phyloP scores from a whole-genome alignment of 2,888 invertebrate species.

The Dascillus cervinus region DNA sequence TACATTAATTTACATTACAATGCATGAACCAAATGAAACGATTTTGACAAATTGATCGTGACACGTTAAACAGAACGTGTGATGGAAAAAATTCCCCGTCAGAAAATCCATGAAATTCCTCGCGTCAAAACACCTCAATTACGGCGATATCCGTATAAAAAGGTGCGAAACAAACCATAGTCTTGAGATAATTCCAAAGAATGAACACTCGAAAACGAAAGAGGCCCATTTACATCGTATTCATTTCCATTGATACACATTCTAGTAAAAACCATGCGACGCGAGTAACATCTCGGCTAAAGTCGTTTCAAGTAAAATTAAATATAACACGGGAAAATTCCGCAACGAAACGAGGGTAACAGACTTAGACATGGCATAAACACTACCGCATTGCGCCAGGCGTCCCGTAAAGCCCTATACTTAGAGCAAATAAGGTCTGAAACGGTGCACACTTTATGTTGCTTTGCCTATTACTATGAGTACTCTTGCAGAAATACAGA shows the following conservation, averaged over 20 bases:
- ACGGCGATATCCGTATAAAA: constrained; percentile 5
- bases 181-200: constrained; percentile 5
- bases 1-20: too few relatives aligned
- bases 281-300: too few relatives aligned
- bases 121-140: too few relatives aligned
- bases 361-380: constrained; percentile 16
- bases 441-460: constrained; percentile 13
- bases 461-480: constrained; percentile 18
- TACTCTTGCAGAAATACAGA: constrained; percentile 18
- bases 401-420: constrained; percentile 18
- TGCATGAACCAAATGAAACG: too few relatives aligned
- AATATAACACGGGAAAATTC: too few relatives aligned
- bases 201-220: constrained; percentile 6
- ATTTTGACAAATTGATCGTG: too few relatives aligned
- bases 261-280: too few relatives aligned
- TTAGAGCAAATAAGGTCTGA: constrained; percentile 15
- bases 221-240: constrained; percentile 7
- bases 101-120: too few relatives aligned
- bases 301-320: too few relatives aligned
- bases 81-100: too few relatives aligned
- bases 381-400: constrained; percentile 23
- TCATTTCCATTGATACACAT: constrained; percentile 17
- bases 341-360: background rate
- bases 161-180: constrained; percentile 2
- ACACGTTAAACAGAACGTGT: too few relatives aligned